phyloP scores from a whole-genome alignment of 53 echinoderm and acorn worm genomes.

The Henricia sp. region DNA sequence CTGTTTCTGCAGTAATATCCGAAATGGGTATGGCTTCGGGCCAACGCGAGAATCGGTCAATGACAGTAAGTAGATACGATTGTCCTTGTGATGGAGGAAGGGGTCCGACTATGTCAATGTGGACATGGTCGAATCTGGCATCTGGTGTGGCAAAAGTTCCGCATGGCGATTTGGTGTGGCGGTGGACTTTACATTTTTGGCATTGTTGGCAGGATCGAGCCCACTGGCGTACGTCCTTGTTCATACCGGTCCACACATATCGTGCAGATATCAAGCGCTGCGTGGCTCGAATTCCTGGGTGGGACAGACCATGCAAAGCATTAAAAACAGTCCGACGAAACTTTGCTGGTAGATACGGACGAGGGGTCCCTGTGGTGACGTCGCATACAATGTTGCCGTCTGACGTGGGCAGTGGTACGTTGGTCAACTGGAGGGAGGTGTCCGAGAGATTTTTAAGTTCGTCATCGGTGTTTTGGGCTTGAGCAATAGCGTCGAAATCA shows the following conservation, averaged over 20 bases:
- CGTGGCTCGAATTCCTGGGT: slow-evolving; percentile 65
- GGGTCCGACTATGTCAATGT: slow-evolving; percentile 42
- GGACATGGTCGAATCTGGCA: slow-evolving; percentile 50
- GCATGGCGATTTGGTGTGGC: slow-evolving; percentile 25
- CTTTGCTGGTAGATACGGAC: slow-evolving; percentile 41
- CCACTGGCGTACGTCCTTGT: slow-evolving; percentile 59
- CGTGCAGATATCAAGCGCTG: slow-evolving; percentile 47
- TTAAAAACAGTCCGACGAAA: slow-evolving; percentile 52
- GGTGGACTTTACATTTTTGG: slow-evolving; percentile 57
- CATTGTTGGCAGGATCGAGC: slow-evolving; percentile 57
- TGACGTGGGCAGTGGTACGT: too few relatives aligned
- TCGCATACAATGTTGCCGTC: slow-evolving; percentile 55
- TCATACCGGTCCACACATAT: slow-evolving; percentile 66
- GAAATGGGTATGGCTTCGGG: background rate
- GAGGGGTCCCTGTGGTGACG: slow-evolving; percentile 26
- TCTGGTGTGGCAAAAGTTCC: slow-evolving; percentile 48
- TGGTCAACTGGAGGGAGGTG: background rate
- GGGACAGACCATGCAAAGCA: slow-evolving; percentile 46
- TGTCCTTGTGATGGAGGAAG: slow-evolving; percentile 50
- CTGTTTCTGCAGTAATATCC: background rate
- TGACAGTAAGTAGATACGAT: background rate
- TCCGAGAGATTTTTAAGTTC: background rate
- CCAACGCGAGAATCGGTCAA: background rate
- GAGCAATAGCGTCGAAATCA: background rate
- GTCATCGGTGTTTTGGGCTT: background rate